Evolutionary conservation across 2,113 vertebrate genomes (phyloP).

Genomic region (Empidonax alnorum): DNA sequence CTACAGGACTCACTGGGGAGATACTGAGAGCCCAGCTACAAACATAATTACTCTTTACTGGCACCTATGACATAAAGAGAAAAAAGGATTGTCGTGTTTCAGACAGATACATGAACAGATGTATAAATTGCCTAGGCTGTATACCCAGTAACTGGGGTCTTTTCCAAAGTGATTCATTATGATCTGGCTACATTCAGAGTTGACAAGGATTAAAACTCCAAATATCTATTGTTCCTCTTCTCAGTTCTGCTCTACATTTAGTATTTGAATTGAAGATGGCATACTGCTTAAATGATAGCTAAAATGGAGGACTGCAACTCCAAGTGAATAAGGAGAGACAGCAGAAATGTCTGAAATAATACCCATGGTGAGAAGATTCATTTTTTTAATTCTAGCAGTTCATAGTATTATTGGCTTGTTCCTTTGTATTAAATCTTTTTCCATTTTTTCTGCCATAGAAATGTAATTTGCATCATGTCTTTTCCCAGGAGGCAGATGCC

Average conservation of each 20-base stretch:
- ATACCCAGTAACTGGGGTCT: neutral
- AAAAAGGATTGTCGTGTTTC: neutral
- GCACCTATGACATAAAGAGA: neutral
- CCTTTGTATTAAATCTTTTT: neutral
- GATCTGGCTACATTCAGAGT: neutral
- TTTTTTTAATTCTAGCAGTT: neutral
- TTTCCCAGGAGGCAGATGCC: neutral
- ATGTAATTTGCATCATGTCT: slow-evolving; percentile 1
- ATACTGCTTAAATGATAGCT: neutral
- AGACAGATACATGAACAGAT: neutral
- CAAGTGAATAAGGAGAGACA: neutral
- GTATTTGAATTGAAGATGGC: neutral
- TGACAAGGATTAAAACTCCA: neutral
- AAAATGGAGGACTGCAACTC: neutral
- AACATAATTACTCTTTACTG: neutral
- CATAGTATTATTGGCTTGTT: neutral
- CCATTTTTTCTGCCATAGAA: neutral
- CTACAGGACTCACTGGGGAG: neutral
- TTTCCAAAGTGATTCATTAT: neutral
- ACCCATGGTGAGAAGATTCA: neutral
- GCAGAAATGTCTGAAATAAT: neutral
- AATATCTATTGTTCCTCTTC: neutral
- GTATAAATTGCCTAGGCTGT: neutral
- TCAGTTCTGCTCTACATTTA: neutral
- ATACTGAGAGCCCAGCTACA: neutral